Evolutionary conservation across 2,797 vertebrate genomes (phyloP), one percentile per base, ranked within the genome.

Genomic region (Oryzias dopingdopingensis): DNA sequence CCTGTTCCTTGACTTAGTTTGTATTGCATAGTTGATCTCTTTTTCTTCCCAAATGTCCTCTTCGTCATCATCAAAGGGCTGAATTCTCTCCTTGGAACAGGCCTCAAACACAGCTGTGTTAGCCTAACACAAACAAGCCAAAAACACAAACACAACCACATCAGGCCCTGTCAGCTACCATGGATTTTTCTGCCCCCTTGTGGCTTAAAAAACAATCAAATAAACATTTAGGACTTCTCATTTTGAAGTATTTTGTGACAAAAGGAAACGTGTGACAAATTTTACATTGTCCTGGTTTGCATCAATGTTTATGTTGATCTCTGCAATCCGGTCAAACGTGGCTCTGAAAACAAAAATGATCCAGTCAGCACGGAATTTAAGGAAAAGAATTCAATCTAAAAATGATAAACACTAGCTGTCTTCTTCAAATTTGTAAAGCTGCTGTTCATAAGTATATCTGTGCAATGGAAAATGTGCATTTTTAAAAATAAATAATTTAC

Each of bases 31-130:
- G 81, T 84, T 93, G 17, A 92, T 93, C 70, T 93, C 93, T 63
- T 93, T 94, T n/a, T 95, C 95, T 40, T 97, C 95, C 96, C 96
- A 97, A 70, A 97, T 95, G 55, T 97, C 96, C 17, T 97, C 95
- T n/a, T 95, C 94, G 13, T 94, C 94, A 16, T 97, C 95, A 13
- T 96, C 95, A 17, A 96, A 97, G 1, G 94, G 93, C 51, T 96
- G 95, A 81, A 97, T 95, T 42, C 88, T 91, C 70, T 97, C 95
- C 4, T 93, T 92, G 76, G 94, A 92, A 77, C 95, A 96, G 44
- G 95, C 93, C 81, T 97, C 95, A 61, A 96, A 97, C 49, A 94
- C 91, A 74, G 93, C 92, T 2, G 91, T 86, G 1, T 92, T 94
- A 62, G 93, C 89, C 95, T 95, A 51, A 22, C 45, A 47, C 10